phyloP scores from a whole-genome alignment of 2,113 vertebrate species.

The Lasiurus cinereus region DNA sequence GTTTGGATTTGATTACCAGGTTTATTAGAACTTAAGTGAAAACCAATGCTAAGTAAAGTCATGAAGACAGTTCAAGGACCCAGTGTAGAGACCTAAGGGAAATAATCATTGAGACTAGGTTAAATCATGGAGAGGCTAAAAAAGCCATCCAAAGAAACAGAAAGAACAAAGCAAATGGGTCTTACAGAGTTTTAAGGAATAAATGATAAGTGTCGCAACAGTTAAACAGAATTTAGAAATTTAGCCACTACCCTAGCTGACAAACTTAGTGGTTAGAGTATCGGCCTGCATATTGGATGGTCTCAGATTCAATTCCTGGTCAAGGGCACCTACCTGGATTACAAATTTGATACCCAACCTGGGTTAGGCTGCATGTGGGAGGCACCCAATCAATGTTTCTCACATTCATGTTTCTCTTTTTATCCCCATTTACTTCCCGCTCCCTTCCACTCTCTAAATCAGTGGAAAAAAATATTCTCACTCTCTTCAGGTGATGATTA shows the following conservation, averaged over 20 bases:
- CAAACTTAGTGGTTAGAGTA: no score
- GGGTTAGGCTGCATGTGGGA: no score
- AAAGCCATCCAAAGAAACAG: neutral
- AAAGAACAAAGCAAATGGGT: neutral
- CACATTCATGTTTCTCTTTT: no score
- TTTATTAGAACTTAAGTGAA: neutral
- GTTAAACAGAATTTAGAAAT: neutral
- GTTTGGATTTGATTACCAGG: neutral
- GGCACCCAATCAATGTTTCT: no score
- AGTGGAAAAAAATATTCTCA: no score
- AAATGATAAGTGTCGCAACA: neutral
- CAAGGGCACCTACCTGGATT: no score
- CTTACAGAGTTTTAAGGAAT: neutral
- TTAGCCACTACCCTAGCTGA: neutral
- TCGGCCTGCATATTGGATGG: no score
- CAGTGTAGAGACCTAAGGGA: neutral
- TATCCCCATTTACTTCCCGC: no score
- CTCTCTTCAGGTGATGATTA: no score
- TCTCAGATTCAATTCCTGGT: no score
- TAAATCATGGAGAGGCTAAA: neutral
- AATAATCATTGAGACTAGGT: neutral
- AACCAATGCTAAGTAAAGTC: slow-evolving; percentile 17
- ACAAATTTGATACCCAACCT: no score
- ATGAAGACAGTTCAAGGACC: neutral
- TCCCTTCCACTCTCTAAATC: no score